A percentile compares a stretch with the other conserved stretches of the same genome.
These are phyloP conservation scores for Muscicapa adusta DNA, from an alignment of 2,113 vertebrate species.

Conservation along the genomic window DNA sequence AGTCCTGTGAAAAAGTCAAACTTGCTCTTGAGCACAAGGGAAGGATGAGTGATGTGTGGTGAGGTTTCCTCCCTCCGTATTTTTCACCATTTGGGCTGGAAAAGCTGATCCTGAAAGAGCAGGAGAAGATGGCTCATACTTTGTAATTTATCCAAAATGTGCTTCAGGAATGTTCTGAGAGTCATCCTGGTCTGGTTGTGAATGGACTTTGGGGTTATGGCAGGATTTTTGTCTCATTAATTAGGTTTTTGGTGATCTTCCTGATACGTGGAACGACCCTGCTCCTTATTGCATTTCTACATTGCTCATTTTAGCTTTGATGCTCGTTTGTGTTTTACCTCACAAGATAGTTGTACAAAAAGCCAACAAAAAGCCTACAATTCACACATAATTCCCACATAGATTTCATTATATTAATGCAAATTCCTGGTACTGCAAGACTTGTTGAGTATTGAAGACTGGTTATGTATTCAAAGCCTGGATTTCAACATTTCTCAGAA, in stretches of 20 bases:
- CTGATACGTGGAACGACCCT: fast-evolving
- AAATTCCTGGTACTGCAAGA: background rate
- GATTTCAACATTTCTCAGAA: constrained; percentile 37
- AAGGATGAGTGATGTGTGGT: background rate
- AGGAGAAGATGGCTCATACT: background rate
- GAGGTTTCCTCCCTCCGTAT: background rate
- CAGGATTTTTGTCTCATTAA: background rate
- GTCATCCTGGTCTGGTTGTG: background rate
- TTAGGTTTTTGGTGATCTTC: background rate
- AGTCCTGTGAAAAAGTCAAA: background rate
- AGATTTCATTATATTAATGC: constrained; percentile 20
- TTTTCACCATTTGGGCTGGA: background rate
- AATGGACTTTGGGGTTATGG: background rate
- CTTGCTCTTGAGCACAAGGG: background rate
- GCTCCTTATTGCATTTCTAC: background rate
- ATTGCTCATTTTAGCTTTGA: background rate
- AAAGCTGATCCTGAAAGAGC: background rate
- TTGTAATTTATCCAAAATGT: background rate
- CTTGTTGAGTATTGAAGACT: background rate
- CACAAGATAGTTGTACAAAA: background rate
- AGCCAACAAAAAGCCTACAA: background rate
- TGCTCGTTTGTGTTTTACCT: background rate
- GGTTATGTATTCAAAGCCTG: constrained; percentile 1
- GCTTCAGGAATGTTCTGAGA: background rate
- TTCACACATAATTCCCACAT: background rate